Conservation (phyloP, 2,113 vertebrate genomes). For the Neodon shergylaensis region DNA sequence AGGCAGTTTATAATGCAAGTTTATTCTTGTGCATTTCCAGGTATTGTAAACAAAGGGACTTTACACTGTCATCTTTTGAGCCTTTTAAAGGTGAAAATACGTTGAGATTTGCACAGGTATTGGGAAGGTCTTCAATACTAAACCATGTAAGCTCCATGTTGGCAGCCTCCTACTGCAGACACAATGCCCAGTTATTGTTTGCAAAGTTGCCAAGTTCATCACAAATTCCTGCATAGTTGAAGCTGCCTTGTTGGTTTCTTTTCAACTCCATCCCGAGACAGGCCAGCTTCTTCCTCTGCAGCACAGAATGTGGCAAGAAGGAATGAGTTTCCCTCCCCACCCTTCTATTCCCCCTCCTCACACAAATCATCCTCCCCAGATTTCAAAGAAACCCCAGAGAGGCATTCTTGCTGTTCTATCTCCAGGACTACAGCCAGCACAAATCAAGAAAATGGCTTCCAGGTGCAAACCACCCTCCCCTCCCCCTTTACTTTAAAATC, state of each 20-base stretch:
- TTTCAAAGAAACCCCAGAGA: constrained; percentile 79
- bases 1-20: constrained; percentile 51
- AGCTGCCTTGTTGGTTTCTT: constrained; percentile 63
- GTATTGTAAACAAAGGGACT: constrained; percentile 57
- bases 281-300: constrained; percentile 8
- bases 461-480: constrained; percentile 68
- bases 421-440: constrained; percentile 75
- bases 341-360: constrained; percentile 12
- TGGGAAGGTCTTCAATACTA: constrained; percentile 34
- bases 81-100: constrained; percentile 19
- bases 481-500: constrained; percentile 51
- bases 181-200: constrained; percentile 58
- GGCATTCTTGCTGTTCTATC: constrained; percentile 66
- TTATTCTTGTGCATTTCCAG: constrained; percentile 56
- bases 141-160: not conserved
- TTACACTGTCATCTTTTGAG: constrained; percentile 58
- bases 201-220: constrained; percentile 59
- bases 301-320: constrained; percentile 58
- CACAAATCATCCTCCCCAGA: constrained; percentile 73
- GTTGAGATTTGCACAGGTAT: constrained; percentile 54
- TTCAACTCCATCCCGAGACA: constrained; percentile 64
- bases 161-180: constrained; percentile 47
- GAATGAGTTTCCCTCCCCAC: constrained; percentile 46
- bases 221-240: constrained; percentile 67
- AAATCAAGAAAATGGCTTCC: constrained; percentile 82